Base-by-base conservation (phyloP, 2,888 invertebrate species). In the Scaptomyza caliginosa region DNA sequence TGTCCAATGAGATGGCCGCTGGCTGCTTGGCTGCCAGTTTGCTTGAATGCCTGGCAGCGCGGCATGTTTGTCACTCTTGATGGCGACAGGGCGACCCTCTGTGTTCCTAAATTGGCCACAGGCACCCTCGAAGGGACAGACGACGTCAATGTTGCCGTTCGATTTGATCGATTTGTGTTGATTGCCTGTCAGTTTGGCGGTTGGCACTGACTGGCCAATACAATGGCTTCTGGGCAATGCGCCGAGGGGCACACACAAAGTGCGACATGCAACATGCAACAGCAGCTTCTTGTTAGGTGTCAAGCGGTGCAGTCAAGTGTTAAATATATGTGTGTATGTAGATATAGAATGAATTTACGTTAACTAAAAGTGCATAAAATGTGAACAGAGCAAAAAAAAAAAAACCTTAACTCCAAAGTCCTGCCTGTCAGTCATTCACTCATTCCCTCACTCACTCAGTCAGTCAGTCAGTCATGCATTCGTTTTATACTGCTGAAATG, bases 331-430 rank as follows among this genome's bases (percentile, higher is more conserved):
- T 72, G 21, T 38, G 17, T 24, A 59, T n/a, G 23, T 42, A 56
- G 50, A 60, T 60, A 42, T 26, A 13, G 43, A n/a, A 34, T 34
- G 72, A 85, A 68, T 85, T 85, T 81, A 81, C 69, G 83, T 79
- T 83, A 83, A 86, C 84, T 86, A 82, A 81, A 81, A 81, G 81
- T 81, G 86, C 86, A 81, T 81, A 86, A 81, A 84, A 80, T 83
- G 68, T 49, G 77, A 59, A 59, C 48, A 54, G 23, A 23, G 7
- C 1, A 23, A 30, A 45, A 62, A 54, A 46, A 34, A 23, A 30
- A 45, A 62, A 54, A 46, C 38, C 43, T 51, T 50, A 57, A 38
- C 58, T 49, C 65, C 65, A 70, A 67, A 78, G 82, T 75, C 65
- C 75, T 64, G 59, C 21, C 54, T 57, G 78, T 59, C 78, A 64